Evolutionary conservation across 2,888 invertebrate species (phyloP).

Genomic region (Tachystola acroxantha): DNA sequence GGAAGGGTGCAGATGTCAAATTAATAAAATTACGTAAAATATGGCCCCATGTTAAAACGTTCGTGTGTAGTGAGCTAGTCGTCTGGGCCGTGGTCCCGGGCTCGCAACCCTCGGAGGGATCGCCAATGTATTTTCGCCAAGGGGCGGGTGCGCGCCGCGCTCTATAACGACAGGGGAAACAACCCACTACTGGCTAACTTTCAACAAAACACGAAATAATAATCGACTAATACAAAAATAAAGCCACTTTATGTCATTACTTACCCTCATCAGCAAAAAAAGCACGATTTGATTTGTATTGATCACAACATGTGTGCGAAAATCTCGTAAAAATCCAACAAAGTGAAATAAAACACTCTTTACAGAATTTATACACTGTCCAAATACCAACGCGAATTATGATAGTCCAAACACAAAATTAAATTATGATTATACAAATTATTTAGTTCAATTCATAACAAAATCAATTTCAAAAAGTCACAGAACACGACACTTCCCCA

Average conservation of each 20-base stretch:
- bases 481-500: slow-evolving; percentile 25
- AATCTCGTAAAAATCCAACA: slow-evolving; percentile 3
- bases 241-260: slow-evolving; percentile 52
- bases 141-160: slow-evolving; percentile 38
- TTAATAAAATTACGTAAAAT: not conserved
- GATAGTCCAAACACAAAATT: slow-evolving; percentile 3
- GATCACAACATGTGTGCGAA: slow-evolving; percentile 52
- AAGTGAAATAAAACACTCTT: not conserved
- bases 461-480: slow-evolving; percentile 25
- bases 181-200: not conserved
- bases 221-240: slow-evolving; percentile 15
- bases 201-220: not conserved
- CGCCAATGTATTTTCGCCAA: slow-evolving; percentile 40
- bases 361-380: not conserved
- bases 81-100: slow-evolving; percentile 24
- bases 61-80: slow-evolving; percentile 22
- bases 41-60: slow-evolving; percentile 57
- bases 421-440: slow-evolving; percentile 4
- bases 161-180: slow-evolving; percentile 30
- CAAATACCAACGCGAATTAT: not conserved
- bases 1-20: not conserved
- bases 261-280: slow-evolving; percentile 50
- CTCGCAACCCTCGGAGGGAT: slow-evolving; percentile 59
- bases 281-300: slow-evolving; percentile 41
- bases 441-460: slow-evolving; percentile 28